Conservation (phyloP, 1,140 invertebrate species). For the Ruditapes philippinarum region DNA sequence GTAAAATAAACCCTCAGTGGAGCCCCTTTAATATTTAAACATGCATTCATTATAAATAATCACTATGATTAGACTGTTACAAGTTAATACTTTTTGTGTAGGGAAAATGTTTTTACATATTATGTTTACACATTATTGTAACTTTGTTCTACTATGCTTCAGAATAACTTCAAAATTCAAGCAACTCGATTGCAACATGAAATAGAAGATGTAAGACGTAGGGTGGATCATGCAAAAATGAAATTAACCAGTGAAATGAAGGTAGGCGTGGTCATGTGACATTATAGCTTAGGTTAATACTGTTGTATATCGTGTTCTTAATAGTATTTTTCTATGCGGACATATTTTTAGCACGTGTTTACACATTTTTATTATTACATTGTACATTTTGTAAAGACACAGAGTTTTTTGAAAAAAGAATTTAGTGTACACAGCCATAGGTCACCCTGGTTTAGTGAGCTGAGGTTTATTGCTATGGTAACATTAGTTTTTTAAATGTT, state of each 20-base stretch:
- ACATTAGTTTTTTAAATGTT: conserved; percentile 4
- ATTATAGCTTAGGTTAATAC: background rate
- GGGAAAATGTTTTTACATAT: too few species aligned
- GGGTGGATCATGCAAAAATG: conserved; percentile 88
- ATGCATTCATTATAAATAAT: too few species aligned
- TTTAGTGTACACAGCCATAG: conserved; percentile 36
- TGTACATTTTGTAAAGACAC: conserved; percentile 22
- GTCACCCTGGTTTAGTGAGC: conserved; percentile 54
- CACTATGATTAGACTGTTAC: too few species aligned
- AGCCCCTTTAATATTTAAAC: too few species aligned
- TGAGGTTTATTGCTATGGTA: conserved; percentile 50
- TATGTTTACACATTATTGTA: too few species aligned
- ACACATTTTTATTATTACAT: background rate
- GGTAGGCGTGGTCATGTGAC: conserved; percentile 32
- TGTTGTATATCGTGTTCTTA: background rate
- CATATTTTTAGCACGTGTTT: background rate
- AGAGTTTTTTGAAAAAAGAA: conserved; percentile 6
- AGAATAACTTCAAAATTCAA: conserved; percentile 87
- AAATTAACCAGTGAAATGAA: conserved; percentile 88
- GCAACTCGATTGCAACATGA: conserved; percentile 87
- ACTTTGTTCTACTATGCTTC: conserved; percentile 59
- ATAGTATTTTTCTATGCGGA: background rate
- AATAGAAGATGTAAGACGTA: conserved; percentile 87
- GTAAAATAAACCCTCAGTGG: too few species aligned
- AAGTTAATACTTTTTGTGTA: too few species aligned